Evolutionary conservation across 2,113 vertebrate genomes (phyloP), one percentile per base, ranked within the genome.

Genomic region (Misgurnus anguillicaudatus): DNA sequence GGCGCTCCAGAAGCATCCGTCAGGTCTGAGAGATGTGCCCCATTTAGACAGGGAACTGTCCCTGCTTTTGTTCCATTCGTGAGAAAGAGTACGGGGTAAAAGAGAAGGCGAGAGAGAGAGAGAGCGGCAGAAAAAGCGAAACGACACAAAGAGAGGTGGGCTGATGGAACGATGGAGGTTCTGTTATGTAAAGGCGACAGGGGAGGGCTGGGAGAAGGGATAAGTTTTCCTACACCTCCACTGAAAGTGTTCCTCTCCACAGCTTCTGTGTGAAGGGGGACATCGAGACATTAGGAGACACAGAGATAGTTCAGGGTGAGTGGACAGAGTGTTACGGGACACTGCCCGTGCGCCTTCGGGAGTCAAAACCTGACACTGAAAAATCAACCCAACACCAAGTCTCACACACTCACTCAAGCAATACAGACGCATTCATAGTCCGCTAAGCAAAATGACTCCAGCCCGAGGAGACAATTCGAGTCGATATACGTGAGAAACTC

Each of bases 231-330:
- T 72, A 41, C 51, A 82, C 71, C 62, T 62, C 41, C 47, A 80
- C 61, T 75, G 58, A 63, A 69, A 69, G 47, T 45, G 71, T 78
- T 75, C 58, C 57, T 71, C 77, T 45, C 77, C 67, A 63, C 77
- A 66, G 57, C 11, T 65, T 45, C 63, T 64, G 70, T 57, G 75
- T 84, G 53, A 64, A 75, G 60, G 42, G 53, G 42, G 66, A 69
- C 65, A 79, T 53, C 19, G 41, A 70, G 42, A 77, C 66, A 76
- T 66, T 51, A 76, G 77, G 74, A 66, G 70, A 14, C 9, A 45
- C 55, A 64, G 77, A 91, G 91, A 92, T 91, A 91, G 91, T 91
- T 92, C 89, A 84, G 90, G 88, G 86, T 91, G 90, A 91, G 83
- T 89, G 69, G 85, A 85, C 70, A 41, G 17, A 84, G 58, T 58